Evolutionary conservation across 2,113 vertebrate genomes (phyloP).

Genomic region (Cepphus grylle): DNA sequence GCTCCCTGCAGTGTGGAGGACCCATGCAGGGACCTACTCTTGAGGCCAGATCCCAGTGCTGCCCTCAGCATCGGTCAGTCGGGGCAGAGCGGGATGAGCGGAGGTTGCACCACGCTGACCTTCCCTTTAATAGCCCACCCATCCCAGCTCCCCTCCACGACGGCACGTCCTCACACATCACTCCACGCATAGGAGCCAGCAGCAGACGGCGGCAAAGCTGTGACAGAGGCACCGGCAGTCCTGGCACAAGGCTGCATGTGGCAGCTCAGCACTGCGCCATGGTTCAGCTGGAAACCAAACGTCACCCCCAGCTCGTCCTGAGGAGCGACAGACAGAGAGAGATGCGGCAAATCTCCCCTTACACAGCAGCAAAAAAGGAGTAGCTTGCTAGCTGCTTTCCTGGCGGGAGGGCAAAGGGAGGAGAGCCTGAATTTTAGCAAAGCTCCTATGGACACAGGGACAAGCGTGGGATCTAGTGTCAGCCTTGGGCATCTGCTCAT

Average conservation of each 20-base stretch:
- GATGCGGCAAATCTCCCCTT: fast-evolving
- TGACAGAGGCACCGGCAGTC: background rate
- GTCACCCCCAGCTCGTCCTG: fast-evolving
- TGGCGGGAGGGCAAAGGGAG: background rate
- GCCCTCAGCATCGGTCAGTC: fast-evolving
- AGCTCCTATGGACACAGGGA: background rate
- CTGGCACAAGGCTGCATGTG: fast-evolving
- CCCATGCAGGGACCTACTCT: fast-evolving
- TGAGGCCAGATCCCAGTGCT: background rate
- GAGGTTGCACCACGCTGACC: background rate
- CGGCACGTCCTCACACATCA: fast-evolving
- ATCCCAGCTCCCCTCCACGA: background rate
- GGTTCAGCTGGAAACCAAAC: background rate
- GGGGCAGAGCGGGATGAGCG: background rate
- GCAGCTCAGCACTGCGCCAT: fast-evolving
- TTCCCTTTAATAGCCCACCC: background rate
- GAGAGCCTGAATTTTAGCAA: background rate
- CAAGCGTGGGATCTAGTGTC: background rate
- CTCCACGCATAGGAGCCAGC: fast-evolving
- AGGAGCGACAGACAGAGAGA: background rate
- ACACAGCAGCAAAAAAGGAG: background rate
- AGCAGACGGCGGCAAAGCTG: background rate
- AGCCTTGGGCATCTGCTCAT: background rate
- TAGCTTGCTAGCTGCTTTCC: background rate
- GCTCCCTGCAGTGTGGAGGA: no score